These are phyloP conservation scores for Rosalia funebris DNA, from an alignment of 2,888 invertebrate species.

Conservation along the genomic window DNA sequence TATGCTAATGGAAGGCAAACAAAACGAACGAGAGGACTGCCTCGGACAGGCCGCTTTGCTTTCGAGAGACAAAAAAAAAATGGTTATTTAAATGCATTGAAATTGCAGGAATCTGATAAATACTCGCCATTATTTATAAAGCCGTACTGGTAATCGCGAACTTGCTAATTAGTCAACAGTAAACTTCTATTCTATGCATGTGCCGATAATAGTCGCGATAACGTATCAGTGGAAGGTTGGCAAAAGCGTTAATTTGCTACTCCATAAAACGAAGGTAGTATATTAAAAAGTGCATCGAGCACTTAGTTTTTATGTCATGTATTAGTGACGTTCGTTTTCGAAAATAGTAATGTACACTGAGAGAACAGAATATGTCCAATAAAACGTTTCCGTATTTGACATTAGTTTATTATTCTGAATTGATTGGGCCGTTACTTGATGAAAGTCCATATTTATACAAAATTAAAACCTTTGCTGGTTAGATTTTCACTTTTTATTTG, in stretches of 20 bases:
- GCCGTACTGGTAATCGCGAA: neutral
- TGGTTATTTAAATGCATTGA: constrained; percentile 10
- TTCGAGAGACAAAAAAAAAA: neutral
- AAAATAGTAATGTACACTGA: too few species aligned
- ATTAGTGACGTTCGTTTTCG: too few species aligned
- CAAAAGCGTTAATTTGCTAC: neutral
- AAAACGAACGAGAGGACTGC: constrained; percentile 23
- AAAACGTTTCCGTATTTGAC: too few species aligned
- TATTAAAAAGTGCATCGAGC: neutral
- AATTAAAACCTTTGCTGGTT: too few species aligned
- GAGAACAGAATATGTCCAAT: too few species aligned
- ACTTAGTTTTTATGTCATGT: too few species aligned
- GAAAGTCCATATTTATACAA: too few species aligned
- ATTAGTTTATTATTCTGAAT: too few species aligned
- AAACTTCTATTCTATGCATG: constrained; percentile 7
- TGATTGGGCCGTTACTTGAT: too few species aligned
- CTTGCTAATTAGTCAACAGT: constrained; percentile 11
- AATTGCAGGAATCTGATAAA: constrained; percentile 8
- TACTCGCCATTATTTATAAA: constrained; percentile 7
- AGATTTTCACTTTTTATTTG: too few species aligned
- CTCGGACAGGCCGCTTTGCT: neutral
- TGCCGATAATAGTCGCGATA: constrained; percentile 3
- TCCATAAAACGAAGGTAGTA: neutral
- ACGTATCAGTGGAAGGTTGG: neutral
- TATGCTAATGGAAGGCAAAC: constrained; percentile 40